Conservation (phyloP, 53 echinoderm and acorn worm genomes). For the Luidia sarsii region DNA sequence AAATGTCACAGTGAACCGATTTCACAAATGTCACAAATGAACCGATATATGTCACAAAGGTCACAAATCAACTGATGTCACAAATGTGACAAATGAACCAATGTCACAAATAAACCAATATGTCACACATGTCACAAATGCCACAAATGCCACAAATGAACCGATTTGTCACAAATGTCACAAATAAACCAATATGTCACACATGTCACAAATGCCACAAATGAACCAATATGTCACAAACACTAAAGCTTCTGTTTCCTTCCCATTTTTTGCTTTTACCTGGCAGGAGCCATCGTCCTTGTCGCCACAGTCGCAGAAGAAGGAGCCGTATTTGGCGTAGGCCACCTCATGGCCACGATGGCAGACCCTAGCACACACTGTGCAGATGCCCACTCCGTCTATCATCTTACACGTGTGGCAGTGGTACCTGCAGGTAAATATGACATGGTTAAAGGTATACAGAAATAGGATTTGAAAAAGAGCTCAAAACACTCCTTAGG, state of each 20-base stretch:
- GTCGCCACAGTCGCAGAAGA: slow-evolving; percentile 98
- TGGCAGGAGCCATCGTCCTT: slow-evolving; percentile 92
- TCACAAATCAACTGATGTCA: too few species aligned
- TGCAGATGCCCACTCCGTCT: slow-evolving; percentile 95
- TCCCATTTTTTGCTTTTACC: slow-evolving; percentile 52
- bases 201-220: neutral
- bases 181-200: neutral
- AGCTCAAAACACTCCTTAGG: too few species aligned
- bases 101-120: too few species aligned
- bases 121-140: too few species aligned
- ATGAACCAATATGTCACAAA: neutral
- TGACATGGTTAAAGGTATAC: too few species aligned
- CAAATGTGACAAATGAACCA: too few species aligned
- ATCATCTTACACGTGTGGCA: slow-evolving; percentile 99
- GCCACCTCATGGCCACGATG: slow-evolving; percentile 95
- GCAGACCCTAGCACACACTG: slow-evolving; percentile 97
- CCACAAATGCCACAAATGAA: neutral
- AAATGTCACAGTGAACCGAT: too few species aligned
- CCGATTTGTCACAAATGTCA: neutral
- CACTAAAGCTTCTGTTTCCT: too few species aligned
- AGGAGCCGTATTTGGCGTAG: slow-evolving; percentile 97
- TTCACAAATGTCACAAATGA: too few species aligned
- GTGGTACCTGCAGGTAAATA: slow-evolving; percentile 98
- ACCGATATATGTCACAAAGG: too few species aligned
- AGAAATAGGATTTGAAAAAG: too few species aligned